Evolutionary conservation across 2,888 invertebrate genomes (phyloP), one percentile per base, ranked within the genome.

Genomic region (Nasonovia ribisnigri): DNA sequence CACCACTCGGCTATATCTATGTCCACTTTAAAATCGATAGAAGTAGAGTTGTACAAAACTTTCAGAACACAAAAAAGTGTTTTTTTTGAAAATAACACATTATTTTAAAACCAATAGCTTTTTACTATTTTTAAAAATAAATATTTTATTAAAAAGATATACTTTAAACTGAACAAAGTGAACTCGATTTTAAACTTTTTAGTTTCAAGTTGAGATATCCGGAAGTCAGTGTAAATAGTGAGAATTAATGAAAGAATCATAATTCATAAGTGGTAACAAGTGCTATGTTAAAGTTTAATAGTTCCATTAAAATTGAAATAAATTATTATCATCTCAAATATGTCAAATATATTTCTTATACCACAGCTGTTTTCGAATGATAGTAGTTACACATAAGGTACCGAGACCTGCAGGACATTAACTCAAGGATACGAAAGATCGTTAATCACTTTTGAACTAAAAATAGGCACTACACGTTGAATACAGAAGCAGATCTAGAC

Each of bases 11-110:
- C 77, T 77, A 77, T 77, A 77, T 36, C 77, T 77, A 77, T 77
- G 77, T 20, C 77, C 77, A 77, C 77, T 77, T 77, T 77, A 77
- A 36, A 77, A 77, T 77, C 77, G 77, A 77, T 77, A 77, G 20
- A 36, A 36, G 77, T 77, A 77, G 77, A 77, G 77, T 36, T 77
- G 77, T 77, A 77, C 77, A 77, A 36, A 77, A 77, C 36, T 77
- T 77, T 36, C 36, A 20, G 8, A 77, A 36, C 36, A 77, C 36
- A 77, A 77, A 77, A 77, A 77, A 77, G 77, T 36, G 77, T 77
- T 77, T 77, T 77, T 77, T 36, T 36, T 77, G 20, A 77, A 77
- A 77, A 36, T 77, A 36, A 77, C 36, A 77, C 36, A 77, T 77
- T 36, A 77, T 77, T 77, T 77, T 77, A 20, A 77, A 77, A 6